Percentiles rank a stretch among this genome's conserved stretches.
phyloP scores from a whole-genome alignment of 2,888 invertebrate species.

The Drymonia ruficornis region DNA sequence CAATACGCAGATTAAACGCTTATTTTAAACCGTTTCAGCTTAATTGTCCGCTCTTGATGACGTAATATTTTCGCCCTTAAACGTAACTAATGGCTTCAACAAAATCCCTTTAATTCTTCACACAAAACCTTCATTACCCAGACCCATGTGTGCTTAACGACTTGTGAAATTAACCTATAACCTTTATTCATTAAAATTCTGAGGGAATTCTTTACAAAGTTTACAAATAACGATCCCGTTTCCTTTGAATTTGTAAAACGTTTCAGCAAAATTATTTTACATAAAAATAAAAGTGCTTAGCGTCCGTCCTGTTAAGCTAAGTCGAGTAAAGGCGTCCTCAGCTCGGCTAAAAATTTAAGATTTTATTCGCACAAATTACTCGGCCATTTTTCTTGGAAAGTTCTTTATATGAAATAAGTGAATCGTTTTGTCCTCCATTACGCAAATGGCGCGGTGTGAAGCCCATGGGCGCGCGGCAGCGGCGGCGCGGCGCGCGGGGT shows the following conservation, averaged over 20 bases:
- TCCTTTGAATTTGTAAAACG: not conserved
- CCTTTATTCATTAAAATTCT: not conserved
- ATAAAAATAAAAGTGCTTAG: not conserved
- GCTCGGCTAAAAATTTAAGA: not conserved
- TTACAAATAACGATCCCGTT: conserved; percentile 1
- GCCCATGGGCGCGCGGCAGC: not conserved
- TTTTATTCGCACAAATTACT: not conserved
- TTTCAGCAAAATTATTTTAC: not conserved
- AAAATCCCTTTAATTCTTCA: not conserved
- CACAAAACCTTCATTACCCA: not conserved
- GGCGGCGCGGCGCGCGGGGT: not conserved
- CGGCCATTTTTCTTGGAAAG: not conserved
- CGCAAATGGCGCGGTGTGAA: not conserved
- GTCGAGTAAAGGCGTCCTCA: not conserved
- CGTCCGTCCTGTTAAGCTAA: not conserved
- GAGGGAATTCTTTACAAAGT: conserved; percentile 2
- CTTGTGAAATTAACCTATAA: not conserved
- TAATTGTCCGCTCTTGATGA: not conserved
- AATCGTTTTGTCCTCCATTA: not conserved
- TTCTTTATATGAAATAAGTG: conserved; percentile 1
- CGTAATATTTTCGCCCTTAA: not conserved
- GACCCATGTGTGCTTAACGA: not conserved
- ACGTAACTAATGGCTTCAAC: not conserved
- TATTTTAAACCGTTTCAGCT: no score
- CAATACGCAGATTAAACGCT: no score